phyloP scores from a whole-genome alignment of 1,140 invertebrate species.

The Hyphantria cunea region DNA sequence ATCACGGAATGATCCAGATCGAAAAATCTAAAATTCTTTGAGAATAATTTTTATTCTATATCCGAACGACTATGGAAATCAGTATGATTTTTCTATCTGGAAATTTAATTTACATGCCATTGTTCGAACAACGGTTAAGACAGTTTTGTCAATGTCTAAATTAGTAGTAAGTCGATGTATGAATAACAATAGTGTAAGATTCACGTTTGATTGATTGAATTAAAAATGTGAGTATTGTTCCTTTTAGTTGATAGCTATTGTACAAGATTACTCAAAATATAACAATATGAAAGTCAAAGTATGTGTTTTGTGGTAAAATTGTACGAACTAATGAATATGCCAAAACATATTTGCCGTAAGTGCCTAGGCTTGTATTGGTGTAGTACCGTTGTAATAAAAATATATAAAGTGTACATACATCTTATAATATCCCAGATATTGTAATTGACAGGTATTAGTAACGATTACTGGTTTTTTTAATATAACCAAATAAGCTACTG shows the following conservation, averaged over 20 bases:
- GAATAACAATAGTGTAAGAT: constrained; percentile 42
- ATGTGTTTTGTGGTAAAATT: constrained; percentile 25
- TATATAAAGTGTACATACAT: constrained; percentile 23
- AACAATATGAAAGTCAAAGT: constrained; percentile 20
- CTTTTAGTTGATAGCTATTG: constrained; percentile 34
- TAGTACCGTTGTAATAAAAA: constrained; percentile 21
- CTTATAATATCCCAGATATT: constrained; percentile 17
- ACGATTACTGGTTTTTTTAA: neutral
- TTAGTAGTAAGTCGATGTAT: constrained; percentile 52
- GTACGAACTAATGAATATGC: constrained; percentile 42
- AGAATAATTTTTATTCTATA: constrained; percentile 3
- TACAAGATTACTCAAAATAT: constrained; percentile 23
- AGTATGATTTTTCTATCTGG: constrained; percentile 19
- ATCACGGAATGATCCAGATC: constrained; percentile 15
- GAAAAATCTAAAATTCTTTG: constrained; percentile 17
- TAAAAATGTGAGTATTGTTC: constrained; percentile 31
- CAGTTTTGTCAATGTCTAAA: constrained; percentile 45
- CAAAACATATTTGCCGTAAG: constrained; percentile 64
- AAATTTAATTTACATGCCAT: neutral
- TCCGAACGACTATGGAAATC: constrained; percentile 29
- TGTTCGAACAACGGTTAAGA: constrained; percentile 5
- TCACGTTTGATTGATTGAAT: constrained; percentile 37
- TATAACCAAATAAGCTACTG: neutral
- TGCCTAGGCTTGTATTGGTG: constrained; percentile 59
- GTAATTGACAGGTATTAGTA: too few relatives aligned